Conservation (phyloP, 2,797 vertebrate species). For the Sebastes flavidus region DNA sequence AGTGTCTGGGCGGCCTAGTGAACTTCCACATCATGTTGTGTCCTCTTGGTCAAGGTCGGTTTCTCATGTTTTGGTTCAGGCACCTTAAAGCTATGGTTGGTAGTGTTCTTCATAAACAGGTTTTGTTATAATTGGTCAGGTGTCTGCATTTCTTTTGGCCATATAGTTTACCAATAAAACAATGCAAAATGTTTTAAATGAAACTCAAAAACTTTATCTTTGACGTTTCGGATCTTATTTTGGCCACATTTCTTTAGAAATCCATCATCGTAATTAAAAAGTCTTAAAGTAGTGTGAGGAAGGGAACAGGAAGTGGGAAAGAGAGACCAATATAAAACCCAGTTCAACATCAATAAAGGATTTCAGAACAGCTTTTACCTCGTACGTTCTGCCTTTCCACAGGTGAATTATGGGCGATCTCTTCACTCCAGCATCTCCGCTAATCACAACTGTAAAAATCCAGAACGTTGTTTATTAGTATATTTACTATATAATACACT, state of each 20-base stretch:
- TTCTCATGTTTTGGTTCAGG: rapidly evolving
- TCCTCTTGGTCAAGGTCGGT: neutral
- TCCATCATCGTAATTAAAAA: neutral
- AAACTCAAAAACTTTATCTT: neutral
- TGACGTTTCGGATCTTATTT: neutral
- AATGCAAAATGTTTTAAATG: neutral
- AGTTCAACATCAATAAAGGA: neutral
- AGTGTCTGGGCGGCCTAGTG: rapidly evolving
- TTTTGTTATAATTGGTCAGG: neutral
- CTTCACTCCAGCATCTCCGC: conserved; percentile 43
- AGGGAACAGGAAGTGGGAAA: neutral
- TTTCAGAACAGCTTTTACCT: conserved; percentile 43
- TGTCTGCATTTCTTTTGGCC: neutral
- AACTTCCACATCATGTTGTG: neutral
- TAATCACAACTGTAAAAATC: conserved; percentile 9
- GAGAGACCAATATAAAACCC: neutral
- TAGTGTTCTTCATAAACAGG: no score
- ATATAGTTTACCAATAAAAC: neutral
- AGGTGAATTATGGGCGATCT: conserved; percentile 68
- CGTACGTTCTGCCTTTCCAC: conserved; percentile 64
- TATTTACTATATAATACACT: neutral
- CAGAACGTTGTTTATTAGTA: neutral
- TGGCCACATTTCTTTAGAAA: neutral
- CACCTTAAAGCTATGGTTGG: neutral
- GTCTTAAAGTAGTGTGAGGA: neutral